Evolutionary conservation across 2,888 invertebrate genomes (phyloP).

Genomic region (Scelioninae gen. 2): DNA sequence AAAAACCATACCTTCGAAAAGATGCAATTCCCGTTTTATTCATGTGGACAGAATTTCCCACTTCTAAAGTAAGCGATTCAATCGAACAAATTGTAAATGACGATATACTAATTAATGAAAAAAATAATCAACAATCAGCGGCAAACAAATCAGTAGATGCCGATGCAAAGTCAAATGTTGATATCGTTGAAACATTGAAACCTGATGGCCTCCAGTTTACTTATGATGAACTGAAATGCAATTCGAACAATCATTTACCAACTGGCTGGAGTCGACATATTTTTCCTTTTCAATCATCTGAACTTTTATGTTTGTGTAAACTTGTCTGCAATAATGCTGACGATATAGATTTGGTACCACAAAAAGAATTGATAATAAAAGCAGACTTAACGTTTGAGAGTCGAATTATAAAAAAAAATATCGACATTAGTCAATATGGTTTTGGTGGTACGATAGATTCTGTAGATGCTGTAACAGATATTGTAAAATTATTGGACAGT

Average conservation of each 20-base stretch:
- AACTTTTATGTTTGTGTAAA: conserved; percentile 16
- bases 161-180: conserved; percentile 10
- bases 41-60: conserved; percentile 18
- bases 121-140: conserved; percentile 1
- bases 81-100: conserved; percentile 1
- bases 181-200: conserved; percentile 11
- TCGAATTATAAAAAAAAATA: conserved; percentile 15
- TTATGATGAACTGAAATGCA: conserved; percentile 23
- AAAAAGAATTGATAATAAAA: conserved; percentile 15
- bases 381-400: conserved; percentile 18
- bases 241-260: conserved; percentile 20
- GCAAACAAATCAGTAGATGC: conserved; percentile 1
- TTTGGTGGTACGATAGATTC: conserved; percentile 11
- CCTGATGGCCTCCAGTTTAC: neutral
- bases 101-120: neutral
- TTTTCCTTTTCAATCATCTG: conserved; percentile 6
- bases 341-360: conserved; percentile 10
- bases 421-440: conserved; percentile 9
- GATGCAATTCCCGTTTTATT: conserved; percentile 29
- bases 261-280: conserved; percentile 19
- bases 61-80: neutral
- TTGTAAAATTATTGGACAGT: conserved; percentile 18
- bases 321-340: conserved; percentile 15
- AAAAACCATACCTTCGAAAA: conserved; percentile 17
- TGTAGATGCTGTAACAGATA: conserved; percentile 17